Evolutionary conservation across 2,888 invertebrate species (phyloP).

Genomic region (Hypomecis atomaria): DNA sequence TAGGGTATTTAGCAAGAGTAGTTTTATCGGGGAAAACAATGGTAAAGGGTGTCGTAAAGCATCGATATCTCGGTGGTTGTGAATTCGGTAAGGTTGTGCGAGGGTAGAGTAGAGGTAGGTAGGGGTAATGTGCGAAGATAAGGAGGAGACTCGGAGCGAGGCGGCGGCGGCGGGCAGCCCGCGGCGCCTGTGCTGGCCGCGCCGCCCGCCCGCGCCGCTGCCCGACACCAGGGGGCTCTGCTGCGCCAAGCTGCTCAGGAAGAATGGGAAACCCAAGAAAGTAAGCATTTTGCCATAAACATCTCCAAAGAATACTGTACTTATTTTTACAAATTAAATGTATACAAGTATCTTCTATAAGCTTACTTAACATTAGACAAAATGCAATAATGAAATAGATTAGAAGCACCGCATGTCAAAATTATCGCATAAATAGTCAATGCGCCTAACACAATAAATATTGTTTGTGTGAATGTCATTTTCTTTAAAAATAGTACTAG

Average conservation of each 20-base stretch:
- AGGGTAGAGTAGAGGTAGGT: constrained; percentile 53
- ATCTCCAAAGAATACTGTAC: no score
- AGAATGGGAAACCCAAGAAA: constrained; percentile 93
- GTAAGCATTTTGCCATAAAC: constrained; percentile 67
- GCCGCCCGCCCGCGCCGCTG: constrained; percentile 78
- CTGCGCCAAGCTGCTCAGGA: constrained; percentile 91
- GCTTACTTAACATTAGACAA: no score
- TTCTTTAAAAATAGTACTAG: no score
- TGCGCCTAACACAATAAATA: no score
- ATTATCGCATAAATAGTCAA: no score
- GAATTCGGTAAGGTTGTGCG: constrained; percentile 71
- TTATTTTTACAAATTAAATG: no score
- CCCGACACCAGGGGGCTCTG: constrained; percentile 92
- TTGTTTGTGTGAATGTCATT: no score
- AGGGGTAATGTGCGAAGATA: constrained; percentile 78
- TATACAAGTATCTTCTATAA: no score
- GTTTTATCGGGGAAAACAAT: constrained; percentile 78
- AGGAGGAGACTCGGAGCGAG: constrained; percentile 75
- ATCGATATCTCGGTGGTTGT: constrained; percentile 77
- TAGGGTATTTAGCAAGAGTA: constrained; percentile 51
- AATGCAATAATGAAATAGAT: no score
- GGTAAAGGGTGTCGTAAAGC: constrained; percentile 77
- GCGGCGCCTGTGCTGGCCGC: constrained; percentile 73
- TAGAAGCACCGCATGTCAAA: no score
- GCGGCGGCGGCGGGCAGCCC: constrained; percentile 67